phyloP scores from a whole-genome alignment of 2,797 vertebrate species.

The Chaetodon trifasciatus region DNA sequence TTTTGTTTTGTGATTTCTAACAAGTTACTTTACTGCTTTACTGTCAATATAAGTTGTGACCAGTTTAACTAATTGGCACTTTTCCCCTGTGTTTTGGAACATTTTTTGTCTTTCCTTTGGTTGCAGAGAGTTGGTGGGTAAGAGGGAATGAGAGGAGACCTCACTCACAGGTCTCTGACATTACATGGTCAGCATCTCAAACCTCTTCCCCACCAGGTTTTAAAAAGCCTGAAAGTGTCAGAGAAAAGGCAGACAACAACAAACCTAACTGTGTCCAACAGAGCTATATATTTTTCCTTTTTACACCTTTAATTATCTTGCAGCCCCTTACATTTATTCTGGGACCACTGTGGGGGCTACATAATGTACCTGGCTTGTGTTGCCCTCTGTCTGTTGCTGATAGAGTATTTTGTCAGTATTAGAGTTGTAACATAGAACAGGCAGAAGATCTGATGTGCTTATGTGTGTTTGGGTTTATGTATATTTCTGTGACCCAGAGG shows the following conservation, averaged over 20 bases:
- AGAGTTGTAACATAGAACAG: neutral
- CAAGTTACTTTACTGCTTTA: no score
- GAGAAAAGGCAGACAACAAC: neutral
- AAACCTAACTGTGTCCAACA: neutral
- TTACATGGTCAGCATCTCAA: neutral
- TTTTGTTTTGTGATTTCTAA: neutral
- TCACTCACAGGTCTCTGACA: neutral
- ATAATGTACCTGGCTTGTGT: neutral
- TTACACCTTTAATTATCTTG: neutral
- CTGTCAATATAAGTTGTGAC: neutral
- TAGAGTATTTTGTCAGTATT: neutral
- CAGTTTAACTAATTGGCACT: neutral
- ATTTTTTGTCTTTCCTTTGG: neutral
- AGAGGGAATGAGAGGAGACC: neutral
- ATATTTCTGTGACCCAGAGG: neutral
- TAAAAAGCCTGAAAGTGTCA: neutral
- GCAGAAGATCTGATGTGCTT: neutral
- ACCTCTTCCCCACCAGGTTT: neutral
- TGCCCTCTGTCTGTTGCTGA: no score
- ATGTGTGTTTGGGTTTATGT: constrained; percentile 4
- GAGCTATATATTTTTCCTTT: neutral
- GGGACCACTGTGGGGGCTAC: neutral
- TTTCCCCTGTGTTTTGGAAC: neutral
- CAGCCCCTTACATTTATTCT: neutral
- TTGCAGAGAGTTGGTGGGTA: neutral